phyloP scores from a whole-genome alignment of 2,797 vertebrate species.

The Danio aesculapii region DNA sequence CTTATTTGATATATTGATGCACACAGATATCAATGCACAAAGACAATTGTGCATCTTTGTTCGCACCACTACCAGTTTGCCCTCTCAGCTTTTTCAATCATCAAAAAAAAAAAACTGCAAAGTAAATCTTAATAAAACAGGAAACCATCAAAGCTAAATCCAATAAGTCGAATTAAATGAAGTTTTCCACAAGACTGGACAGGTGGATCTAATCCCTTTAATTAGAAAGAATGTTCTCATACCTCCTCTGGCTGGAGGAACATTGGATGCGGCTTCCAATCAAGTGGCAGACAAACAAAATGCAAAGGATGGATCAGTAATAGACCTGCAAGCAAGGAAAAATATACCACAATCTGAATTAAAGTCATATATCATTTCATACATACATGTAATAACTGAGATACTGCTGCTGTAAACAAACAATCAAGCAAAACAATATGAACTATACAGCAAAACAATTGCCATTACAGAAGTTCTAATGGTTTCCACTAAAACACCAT shows the following conservation, averaged over 20 bases:
- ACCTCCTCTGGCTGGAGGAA: constrained; percentile 4
- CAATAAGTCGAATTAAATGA: constrained; percentile 74
- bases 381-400: neutral
- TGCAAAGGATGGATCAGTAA: constrained; percentile 7
- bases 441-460: no score
- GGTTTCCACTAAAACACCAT: no score
- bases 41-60: neutral
- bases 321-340: neutral
- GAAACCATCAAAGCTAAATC: constrained; percentile 66
- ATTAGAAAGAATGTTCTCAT: constrained; percentile 63
- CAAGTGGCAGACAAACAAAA: neutral
- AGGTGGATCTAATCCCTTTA: constrained; percentile 74
- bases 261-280: neutral
- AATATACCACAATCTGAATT: neutral
- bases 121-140: constrained; percentile 74
- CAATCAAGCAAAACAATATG: neutral
- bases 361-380: constrained; percentile 10
- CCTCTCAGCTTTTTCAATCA: neutral
- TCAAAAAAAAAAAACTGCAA: constrained; percentile 69
- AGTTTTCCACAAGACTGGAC: constrained; percentile 68
- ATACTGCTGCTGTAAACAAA: neutral
- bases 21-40: constrained; percentile 12
- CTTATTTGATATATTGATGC: neutral
- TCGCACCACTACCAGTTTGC: neutral
- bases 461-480: no score